Evolutionary conservation across 2,113 vertebrate species (phyloP).

Genomic region (Ivindomyrus marchei): DNA sequence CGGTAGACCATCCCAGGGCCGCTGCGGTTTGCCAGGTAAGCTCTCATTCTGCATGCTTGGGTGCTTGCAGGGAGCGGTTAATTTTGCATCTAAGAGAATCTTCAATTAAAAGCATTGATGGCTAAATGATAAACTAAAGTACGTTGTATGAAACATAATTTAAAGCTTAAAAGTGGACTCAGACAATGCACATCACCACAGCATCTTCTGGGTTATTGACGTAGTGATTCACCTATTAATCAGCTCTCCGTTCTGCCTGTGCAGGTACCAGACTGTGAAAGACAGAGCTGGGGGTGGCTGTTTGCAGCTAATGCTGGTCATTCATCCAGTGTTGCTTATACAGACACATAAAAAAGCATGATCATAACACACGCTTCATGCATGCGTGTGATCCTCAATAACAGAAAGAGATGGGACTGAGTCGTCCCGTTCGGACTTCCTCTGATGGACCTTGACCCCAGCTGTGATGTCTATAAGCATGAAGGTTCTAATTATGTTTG

Average conservation of each 20-base stretch:
- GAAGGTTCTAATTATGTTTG: background rate
- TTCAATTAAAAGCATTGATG: background rate
- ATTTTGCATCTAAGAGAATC: background rate
- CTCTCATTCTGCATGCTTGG: background rate
- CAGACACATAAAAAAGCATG: background rate
- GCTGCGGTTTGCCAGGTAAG: background rate
- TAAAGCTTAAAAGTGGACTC: background rate
- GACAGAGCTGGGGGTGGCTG: background rate
- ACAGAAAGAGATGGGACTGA: background rate
- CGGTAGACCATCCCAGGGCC: background rate
- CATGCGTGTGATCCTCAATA: background rate
- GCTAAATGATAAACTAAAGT: background rate
- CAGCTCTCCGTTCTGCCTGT: background rate
- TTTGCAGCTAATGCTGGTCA: background rate
- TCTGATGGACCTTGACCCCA: background rate
- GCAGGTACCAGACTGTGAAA: background rate
- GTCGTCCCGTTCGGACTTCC: background rate
- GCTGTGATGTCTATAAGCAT: background rate
- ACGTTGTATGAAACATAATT: background rate
- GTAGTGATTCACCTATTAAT: background rate
- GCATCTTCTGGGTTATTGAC: background rate
- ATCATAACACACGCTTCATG: background rate
- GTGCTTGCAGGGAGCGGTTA: background rate
- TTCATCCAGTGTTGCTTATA: background rate
- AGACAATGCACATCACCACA: background rate